Conservation (phyloP, 2,113 vertebrate genomes). For the Sula dactylatra region DNA sequence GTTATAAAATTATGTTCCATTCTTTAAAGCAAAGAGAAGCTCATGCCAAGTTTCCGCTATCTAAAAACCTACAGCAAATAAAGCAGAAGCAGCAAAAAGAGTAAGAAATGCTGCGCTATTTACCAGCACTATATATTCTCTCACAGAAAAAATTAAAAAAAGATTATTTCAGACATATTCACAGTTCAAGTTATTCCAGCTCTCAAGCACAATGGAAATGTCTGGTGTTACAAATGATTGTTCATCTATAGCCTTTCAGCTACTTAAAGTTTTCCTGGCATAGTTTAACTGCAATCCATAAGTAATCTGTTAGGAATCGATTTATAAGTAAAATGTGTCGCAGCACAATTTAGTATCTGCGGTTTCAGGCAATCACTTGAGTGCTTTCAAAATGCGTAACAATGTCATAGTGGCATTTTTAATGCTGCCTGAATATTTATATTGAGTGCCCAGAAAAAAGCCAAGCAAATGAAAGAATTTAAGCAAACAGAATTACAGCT, state of each 20-base stretch:
- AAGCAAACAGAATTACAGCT: conserved; percentile 7
- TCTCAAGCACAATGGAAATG: neutral
- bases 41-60: neutral
- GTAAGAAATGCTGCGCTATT: neutral
- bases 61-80: neutral
- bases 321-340: neutral
- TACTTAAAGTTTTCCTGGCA: neutral
- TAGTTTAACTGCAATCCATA: conserved; percentile 5
- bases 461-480: conserved; percentile 23
- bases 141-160: neutral
- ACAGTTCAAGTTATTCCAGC: neutral
- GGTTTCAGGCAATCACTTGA: conserved; percentile 24
- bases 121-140: neutral
- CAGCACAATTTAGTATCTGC: neutral
- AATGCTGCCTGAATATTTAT: conserved; percentile 4
- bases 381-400: neutral
- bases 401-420: neutral
- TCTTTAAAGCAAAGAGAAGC: neutral
- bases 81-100: neutral
- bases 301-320: conserved; percentile 21
- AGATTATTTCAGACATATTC: neutral
- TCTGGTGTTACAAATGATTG: neutral
- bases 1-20: neutral
- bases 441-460: neutral
- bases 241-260: neutral